phyloP scores from a whole-genome alignment of 2,797 vertebrate species.

The Gadopsis marmoratus region DNA sequence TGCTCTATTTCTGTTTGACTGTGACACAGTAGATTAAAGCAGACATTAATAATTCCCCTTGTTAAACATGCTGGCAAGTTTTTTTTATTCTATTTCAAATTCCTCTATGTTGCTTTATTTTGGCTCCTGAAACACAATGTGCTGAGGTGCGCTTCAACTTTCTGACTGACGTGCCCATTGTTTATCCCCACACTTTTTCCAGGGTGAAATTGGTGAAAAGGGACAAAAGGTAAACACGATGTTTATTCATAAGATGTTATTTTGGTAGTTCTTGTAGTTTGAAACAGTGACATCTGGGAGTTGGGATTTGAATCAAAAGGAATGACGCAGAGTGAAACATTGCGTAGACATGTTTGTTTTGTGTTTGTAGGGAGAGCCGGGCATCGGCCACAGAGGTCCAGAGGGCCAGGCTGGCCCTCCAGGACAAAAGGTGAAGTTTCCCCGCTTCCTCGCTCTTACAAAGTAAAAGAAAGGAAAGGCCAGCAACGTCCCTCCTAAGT shows the following conservation, averaged over 20 bases:
- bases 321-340: not conserved
- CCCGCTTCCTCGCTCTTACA: not conserved
- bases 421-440: constrained; percentile 87
- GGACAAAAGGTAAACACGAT: constrained; percentile 90
- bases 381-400: constrained; percentile 90
- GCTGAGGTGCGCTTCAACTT: constrained; percentile 8
- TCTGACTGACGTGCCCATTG: constrained; percentile 30
- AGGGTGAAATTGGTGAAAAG: constrained; percentile 89
- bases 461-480: not conserved
- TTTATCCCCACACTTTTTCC: constrained; percentile 26
- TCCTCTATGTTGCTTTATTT: constrained; percentile 54
- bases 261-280: not conserved
- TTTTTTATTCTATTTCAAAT: constrained; percentile 32
- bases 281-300: not conserved
- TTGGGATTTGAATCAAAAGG: not conserved
- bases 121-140: constrained; percentile 27
- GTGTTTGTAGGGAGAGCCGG: constrained; percentile 89
- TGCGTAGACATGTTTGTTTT: constrained; percentile 14
- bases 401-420: constrained; percentile 90
- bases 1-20: constrained; percentile 75
- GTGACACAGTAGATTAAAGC: constrained; percentile 73
- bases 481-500: constrained; percentile 25
- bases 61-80: constrained; percentile 64
- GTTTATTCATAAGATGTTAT: constrained; percentile 1
- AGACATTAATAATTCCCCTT: constrained; percentile 79